Evolutionary conservation across 2,888 invertebrate species (phyloP).

Genomic region (Perdita meconis): DNA sequence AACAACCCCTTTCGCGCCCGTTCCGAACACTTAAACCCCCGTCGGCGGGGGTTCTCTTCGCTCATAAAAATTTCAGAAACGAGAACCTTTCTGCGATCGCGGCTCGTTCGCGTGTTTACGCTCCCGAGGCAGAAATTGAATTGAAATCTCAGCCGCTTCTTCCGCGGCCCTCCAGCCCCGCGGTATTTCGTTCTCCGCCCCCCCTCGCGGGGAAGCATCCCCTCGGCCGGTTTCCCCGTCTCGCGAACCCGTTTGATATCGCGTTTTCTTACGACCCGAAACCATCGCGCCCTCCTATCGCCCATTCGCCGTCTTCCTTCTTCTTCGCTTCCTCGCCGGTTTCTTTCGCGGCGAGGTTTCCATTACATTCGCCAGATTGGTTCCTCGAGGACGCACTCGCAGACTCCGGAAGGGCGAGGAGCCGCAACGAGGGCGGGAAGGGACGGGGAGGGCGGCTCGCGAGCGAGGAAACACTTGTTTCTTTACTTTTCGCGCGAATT

Average conservation of each 20-base stretch:
- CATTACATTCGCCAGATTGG: conserved; percentile 65
- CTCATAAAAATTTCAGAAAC: conserved; percentile 51
- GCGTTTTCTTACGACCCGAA: conserved; percentile 51
- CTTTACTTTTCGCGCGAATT: conserved; percentile 65
- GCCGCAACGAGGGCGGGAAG: not conserved
- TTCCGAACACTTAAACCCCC: conserved; percentile 22
- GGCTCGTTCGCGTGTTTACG: conserved; percentile 33
- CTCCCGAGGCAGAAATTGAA: conserved; percentile 46
- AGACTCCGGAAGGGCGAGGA: conserved; percentile 29
- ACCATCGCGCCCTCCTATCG: conserved; percentile 10
- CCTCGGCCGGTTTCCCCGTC: conserved; percentile 26
- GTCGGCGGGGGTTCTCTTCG: not conserved
- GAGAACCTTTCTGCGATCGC: conserved; percentile 12
- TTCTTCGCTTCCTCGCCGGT: not conserved
- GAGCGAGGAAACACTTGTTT: conserved; percentile 35
- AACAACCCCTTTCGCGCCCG: not conserved
- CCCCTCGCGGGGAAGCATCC: conserved; percentile 15
- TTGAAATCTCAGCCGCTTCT: conserved; percentile 55
- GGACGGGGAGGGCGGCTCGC: not conserved
- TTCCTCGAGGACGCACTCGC: conserved; percentile 53
- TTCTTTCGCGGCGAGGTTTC: conserved; percentile 46
- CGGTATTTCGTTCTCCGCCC: conserved; percentile 35
- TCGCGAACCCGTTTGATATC: conserved; percentile 65
- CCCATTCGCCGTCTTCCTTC: conserved; percentile 14
- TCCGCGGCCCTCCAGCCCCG: conserved; percentile 16